Base-by-base conservation (phyloP, 2,888 invertebrate species). In the Tortrix viridana region DNA sequence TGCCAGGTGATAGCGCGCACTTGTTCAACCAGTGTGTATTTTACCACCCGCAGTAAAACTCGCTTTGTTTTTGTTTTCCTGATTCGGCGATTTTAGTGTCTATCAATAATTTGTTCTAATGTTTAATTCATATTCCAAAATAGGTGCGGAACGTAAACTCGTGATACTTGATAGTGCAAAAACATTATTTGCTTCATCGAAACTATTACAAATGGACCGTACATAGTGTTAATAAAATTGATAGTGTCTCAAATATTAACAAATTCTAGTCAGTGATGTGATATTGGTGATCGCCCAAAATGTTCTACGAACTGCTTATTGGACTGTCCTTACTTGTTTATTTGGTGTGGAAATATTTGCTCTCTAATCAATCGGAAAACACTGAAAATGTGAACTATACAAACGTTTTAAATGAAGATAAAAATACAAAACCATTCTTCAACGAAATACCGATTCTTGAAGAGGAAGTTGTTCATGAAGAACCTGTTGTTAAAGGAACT, bases 261-360 rank as follows among this genome's bases (percentile, higher is more conserved):
- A 67, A 71, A 78, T 81, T 85, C 73, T 79, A 83, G 79, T 80
- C 80, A 81, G 81, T 85, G 80, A 80, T 87, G 84, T 84, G 83
- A 84, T 82, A 79, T 44, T 73, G 67, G 81, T 69, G 74, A 68
- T 72, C 71, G 67, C 66, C 74, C 67, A 86, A 80, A 81, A 92
- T 91, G 92, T 75, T 91, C 67, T 81, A 84, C 67, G 89, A 88
- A 83, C 73, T 85, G 50, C 71, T 92, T 18, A 80, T 91, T 68
- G 88, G 89, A 62, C 67, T 90, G 50, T 84, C 84, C 67, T 79
- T 86, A 53, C 66, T 90, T 52, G 66, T 85, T 52, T 88, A 81
- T 71, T 71, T 90, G 53, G 59, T 89, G 48, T 90, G 89, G 86
- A 91, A 88, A 69, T 89, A 80, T 76, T 70, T 86, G 32, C 52